Base-by-base conservation (phyloP, 2,113 vertebrate species). In the Monopterus albus region DNA sequence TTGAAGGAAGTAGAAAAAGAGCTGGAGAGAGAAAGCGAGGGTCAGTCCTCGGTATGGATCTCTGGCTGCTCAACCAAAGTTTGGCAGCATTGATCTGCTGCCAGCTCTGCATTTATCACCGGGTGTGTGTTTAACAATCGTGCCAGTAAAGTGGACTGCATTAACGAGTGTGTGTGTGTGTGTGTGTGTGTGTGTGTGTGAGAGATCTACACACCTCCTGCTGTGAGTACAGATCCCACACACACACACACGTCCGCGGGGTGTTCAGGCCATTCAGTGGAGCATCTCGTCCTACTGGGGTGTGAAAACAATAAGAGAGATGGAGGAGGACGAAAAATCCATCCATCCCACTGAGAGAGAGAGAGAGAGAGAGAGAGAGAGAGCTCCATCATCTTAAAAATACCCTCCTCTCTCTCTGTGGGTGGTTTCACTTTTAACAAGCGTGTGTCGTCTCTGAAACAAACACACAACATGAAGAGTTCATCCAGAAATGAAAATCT, bases 51-150 rank as follows among this genome's bases (percentile, higher is more conserved):
- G 95, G 96, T 95, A 96, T 97, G 93, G 95, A 97, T 97, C 93
- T 93, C 94, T 95, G 95, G 95, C 95, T 95, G 94, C 94, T 96
- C 95, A 95, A 96, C 93, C 95, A 96, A 96, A 96, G 94, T 97
- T 97, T 96, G 95, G 94, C 94, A 93, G 92, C 94, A 96, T 97
- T 96, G 96, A 97, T 97, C 97, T 93, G 93, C 96, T 75, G 95
- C 96, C 95, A 96, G 94, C 93, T 89, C 92, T 93, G 93, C 95
- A 96, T 86, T 79, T 69, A 83, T 82, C 75, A 72, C 92, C 91
- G 91, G 93, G 94, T 95, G 92, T 91, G 92, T 60, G 52, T 64
- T 78, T 66, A 75, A 70, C 31, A 79, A 51, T 57, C 45, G 42
- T 38, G 43, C 45, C 64, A 25, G 56, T 79, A 63, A 57, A 74